Percentiles rank a stretch among this genome's conserved stretches.
phyloP scores from a whole-genome alignment of 37 sponge, comb jelly and placozoan species.

The Geodia barretti region DNA sequence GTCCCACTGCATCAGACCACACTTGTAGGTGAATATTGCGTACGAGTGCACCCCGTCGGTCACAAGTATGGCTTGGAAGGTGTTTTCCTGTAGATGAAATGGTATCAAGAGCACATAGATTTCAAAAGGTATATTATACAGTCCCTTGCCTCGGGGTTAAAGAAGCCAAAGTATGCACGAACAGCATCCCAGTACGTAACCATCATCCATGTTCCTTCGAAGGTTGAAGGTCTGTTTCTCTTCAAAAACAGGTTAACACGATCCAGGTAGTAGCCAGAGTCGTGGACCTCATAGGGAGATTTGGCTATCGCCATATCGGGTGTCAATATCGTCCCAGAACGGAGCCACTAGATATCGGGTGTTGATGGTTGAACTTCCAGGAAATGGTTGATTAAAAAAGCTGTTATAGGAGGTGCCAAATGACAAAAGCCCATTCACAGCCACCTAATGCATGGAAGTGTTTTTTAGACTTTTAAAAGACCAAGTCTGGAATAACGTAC shows the following conservation, averaged over 20 bases:
- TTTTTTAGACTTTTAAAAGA: too few relatives aligned
- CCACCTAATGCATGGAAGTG: neutral
- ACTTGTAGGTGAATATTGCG: slow-evolving; percentile 49
- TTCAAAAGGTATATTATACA: too few relatives aligned
- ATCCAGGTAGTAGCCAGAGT: neutral
- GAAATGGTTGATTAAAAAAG: neutral
- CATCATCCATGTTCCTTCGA: neutral
- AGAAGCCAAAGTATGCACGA: neutral
- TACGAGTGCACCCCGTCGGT: slow-evolving; percentile 43
- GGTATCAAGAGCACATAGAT: too few relatives aligned
- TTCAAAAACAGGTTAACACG: neutral
- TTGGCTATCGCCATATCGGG: slow-evolving; percentile 13
- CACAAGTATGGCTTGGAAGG: slow-evolving; percentile 51
- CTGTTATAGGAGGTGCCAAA: neutral
- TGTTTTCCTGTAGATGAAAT: slow-evolving; percentile 3
- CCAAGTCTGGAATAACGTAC: neutral
- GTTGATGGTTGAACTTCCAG: neutral
- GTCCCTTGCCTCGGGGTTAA: neutral
- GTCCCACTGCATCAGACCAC: slow-evolving; percentile 48
- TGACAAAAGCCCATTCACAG: neutral
- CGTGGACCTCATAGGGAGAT: slow-evolving; percentile 51
- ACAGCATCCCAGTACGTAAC: neutral
- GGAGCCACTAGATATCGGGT: slow-evolving; percentile 40
- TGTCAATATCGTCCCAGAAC: slow-evolving; percentile 62
- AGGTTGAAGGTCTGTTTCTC: neutral